Evolutionary conservation across 2,113 vertebrate genomes (phyloP).

Genomic region (Saimiri boliviensis): DNA sequence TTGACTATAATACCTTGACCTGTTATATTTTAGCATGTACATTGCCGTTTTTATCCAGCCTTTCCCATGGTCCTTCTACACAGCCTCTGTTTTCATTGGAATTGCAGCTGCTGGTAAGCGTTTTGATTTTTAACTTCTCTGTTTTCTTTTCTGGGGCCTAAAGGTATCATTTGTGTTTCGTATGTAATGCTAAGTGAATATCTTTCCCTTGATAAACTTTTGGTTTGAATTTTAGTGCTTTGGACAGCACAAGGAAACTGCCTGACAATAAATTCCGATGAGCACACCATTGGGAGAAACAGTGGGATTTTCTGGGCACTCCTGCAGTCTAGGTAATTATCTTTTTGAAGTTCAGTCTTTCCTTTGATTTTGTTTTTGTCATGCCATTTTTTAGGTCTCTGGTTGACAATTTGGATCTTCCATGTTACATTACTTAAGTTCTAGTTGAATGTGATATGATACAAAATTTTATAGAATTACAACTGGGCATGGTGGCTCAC

Average conservation of each 20-base stretch:
- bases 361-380: background rate
- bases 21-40: slow-evolving; percentile 90
- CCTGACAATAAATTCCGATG: slow-evolving; percentile 94
- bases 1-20: slow-evolving; percentile 63
- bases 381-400: background rate
- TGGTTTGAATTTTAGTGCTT: slow-evolving; percentile 86
- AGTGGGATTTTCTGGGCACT: slow-evolving; percentile 98
- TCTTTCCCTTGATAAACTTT: slow-evolving; percentile 28
- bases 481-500: background rate
- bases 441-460: background rate
- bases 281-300: slow-evolving; percentile 95
- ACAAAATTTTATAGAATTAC: background rate
- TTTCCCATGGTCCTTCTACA: slow-evolving; percentile 95
- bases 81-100: slow-evolving; percentile 95
- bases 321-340: slow-evolving; percentile 92
- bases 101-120: slow-evolving; percentile 96
- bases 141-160: background rate
- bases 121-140: background rate
- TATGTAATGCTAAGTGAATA: background rate
- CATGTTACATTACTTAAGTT: background rate
- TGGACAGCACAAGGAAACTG: slow-evolving; percentile 99
- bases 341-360: background rate
- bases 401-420: background rate
- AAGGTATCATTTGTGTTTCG: background rate
- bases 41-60: slow-evolving; percentile 98